Base-by-base conservation (phyloP, 2,113 vertebrate genomes). In the Dipodomys stephensi region DNA sequence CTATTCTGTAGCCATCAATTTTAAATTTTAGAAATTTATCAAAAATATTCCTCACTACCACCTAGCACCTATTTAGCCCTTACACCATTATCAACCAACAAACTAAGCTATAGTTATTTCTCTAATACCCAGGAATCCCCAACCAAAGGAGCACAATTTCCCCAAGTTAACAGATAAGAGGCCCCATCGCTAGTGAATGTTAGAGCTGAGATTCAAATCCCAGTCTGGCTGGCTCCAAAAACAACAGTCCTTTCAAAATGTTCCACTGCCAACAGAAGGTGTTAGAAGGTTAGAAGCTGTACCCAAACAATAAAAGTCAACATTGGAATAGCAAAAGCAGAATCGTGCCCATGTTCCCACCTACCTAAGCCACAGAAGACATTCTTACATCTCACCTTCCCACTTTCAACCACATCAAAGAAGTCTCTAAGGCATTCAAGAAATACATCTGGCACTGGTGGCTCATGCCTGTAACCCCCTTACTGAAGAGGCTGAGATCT, bases 291-390 rank as follows among this genome's bases (percentile, higher is more conserved):
- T 74, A 94, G 49, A 80, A 74, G 53, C 65, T 88, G 12, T 83
- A 78, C 82, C 44, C 93, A 94, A 95, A 94, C 57, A 91, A 95
- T 83, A 65, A 90, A 92, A 93, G 46, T 78, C 94, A 78, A 72
- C 60, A 94, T 87, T 62, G 85, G 32, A 44, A 53, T n/a, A 92
- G 11, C n/a, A 79, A 85, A 22, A 90, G n/a, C 11, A 84, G 73
- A 84, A 80, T 90, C 67, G 81, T 32, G 32, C 35, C 16, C 68
- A 44, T 19, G 79, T 74, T 94, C 69, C 78, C 15, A 44, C 78
- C 90, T 74, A 90, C 67, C 79, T 87, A 44, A 95, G 35, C 72
- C 23, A 25, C 25, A 19, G 28, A 86, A 88, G 73, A 28, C 67
- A 76, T 83, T 15, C 65, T 57, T 80, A 39, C 80, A 49, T 65